Conservation (phyloP, 2,797 vertebrate species). For the Forpus xanthops region DNA sequence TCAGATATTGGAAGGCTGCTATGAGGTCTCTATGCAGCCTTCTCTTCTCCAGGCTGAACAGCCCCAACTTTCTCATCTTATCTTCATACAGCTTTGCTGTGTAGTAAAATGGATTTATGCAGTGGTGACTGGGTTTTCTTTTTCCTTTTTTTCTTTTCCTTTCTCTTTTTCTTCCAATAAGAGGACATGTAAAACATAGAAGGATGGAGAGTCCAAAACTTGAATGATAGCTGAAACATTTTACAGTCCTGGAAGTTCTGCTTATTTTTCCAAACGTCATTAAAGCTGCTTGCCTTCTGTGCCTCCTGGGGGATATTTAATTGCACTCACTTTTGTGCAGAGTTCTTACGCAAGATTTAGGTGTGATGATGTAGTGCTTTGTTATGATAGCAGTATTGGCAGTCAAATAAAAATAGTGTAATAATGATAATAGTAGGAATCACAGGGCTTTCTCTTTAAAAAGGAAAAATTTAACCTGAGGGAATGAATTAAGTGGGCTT, state of each 20-base stretch:
- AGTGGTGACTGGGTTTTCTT: background rate
- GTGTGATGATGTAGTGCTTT: background rate
- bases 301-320: background rate
- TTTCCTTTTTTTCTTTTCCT: accelerated
- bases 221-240: background rate
- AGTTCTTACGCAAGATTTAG: background rate
- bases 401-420: background rate
- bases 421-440: background rate
- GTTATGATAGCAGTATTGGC: background rate
- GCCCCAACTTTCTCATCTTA: no score
- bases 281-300: background rate
- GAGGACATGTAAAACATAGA: background rate
- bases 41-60: no score
- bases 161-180: background rate
- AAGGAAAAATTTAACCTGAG: background rate
- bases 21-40: no score
- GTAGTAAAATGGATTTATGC: background rate
- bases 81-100: no score
- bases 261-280: background rate
- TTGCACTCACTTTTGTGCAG: background rate
- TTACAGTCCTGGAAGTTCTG: background rate
- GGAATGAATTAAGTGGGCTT: background rate
- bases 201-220: background rate
- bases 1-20: no score
- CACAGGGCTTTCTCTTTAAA: background rate